Conservation (phyloP, 1,140 invertebrate genomes). For the Microplitis demolitor region DNA sequence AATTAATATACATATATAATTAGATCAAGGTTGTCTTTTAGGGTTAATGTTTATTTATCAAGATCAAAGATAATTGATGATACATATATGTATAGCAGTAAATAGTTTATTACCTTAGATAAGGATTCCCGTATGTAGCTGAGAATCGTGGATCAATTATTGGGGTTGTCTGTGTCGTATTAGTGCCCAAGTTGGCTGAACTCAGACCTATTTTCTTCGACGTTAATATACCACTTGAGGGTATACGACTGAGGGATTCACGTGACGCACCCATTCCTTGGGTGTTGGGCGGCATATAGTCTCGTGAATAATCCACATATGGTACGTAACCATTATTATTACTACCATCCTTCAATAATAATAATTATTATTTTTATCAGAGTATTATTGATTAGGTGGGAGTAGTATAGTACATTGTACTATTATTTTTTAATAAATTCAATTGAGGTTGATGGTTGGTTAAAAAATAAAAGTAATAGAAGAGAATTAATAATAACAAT, state of each 20-base stretch:
- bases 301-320: constrained; percentile 83
- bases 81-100: constrained; percentile 13
- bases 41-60: no score
- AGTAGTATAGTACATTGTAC: constrained; percentile 4
- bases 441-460: not conserved
- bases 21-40: constrained; percentile 26
- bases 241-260: constrained; percentile 64
- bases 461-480: not conserved
- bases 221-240: constrained; percentile 59
- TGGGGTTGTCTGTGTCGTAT: constrained; percentile 61
- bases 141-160: constrained; percentile 84
- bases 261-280: constrained; percentile 61
- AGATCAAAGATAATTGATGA: not conserved
- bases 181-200: constrained; percentile 61
- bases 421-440: not conserved
- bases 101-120: constrained; percentile 67
- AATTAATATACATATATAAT: constrained; percentile 34
- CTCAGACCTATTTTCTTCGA: constrained; percentile 67
- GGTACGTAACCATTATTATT: constrained; percentile 89
- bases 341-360: constrained; percentile 69
- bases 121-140: constrained; percentile 87
- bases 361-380: constrained; percentile 26
- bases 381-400: no score
- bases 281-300: constrained; percentile 79
- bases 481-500: not conserved